Base-by-base conservation (phyloP, 64 coral and sea anemone genomes). In the Montipora sp. region DNA sequence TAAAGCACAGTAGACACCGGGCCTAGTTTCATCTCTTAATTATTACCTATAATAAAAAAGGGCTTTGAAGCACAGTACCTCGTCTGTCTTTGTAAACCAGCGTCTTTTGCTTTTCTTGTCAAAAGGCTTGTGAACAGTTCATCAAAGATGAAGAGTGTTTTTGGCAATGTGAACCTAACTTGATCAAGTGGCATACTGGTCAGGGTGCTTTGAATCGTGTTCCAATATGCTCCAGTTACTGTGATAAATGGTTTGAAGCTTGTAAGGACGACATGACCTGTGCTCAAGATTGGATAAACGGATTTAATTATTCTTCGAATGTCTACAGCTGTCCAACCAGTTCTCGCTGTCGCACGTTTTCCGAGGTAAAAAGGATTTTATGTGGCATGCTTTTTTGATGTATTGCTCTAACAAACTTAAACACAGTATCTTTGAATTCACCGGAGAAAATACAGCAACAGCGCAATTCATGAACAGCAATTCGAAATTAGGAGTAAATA, bases 61-160 rank as follows among this genome's bases (percentile, higher is more conserved):
- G 27, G 27, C 27, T 27, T 27, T 27, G 27, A 27, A 27, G 27
- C 27, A 27, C 27, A 27, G 27, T 27, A 27, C 27, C 27, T 27
- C 53, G 10, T 57, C 53, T 57, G 53, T 57, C 10, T 57, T 57
- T 57, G 53, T 57, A 57, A 57, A 57, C 53, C 53, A 57, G 14
- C 51, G 51, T 55, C 10, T 63, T 63, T 63, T 80, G 58, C 51
- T 58, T 88, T 84, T 36, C 59, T 81, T 53, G 48, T 44, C 1
- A 11, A 18, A 59, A 97, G 95, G 71, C 20, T 9, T 97, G 95
- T 73, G 95, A 97, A 45, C 66, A n/a, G 55, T 98, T 73, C 73
- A 93, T 95, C 8, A 93, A 93, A 51, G 79, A 93, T 19, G 94
- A 95, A 46, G 94, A 98, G 11, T 98, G 96, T 53, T 98, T 98